phyloP scores from a whole-genome alignment of 2,888 invertebrate genomes.

The Aphelenchoides bicaudatus region DNA sequence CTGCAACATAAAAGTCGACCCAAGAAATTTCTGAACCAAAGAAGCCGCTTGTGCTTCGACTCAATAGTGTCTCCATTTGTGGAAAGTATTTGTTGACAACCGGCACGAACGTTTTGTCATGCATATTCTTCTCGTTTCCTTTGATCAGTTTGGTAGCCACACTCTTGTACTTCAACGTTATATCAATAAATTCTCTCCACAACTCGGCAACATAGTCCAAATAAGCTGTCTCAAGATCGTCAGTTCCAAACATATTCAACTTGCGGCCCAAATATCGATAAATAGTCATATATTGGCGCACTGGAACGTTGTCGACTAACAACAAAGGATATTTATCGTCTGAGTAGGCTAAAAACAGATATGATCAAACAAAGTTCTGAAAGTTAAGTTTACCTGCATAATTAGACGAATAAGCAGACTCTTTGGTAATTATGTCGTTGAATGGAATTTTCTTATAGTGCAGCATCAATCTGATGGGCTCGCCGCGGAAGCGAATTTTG shows the following conservation, averaged over 20 bases:
- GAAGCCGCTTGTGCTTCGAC: background rate
- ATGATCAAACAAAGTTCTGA: background rate
- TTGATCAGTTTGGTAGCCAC: background rate
- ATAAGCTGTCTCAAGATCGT: background rate
- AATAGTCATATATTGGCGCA: conserved; percentile 6
- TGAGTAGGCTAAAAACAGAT: conserved; percentile 2
- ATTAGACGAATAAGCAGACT: background rate
- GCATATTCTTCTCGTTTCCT: background rate
- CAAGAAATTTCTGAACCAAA: conserved; percentile 1
- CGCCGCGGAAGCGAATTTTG: conserved; percentile 7
- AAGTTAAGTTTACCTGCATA: background rate
- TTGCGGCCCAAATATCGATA: background rate
- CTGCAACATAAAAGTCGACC: conserved; percentile 10
- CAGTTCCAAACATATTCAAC: too few species aligned
- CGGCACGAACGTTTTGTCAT: background rate
- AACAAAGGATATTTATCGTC: conserved; percentile 2
- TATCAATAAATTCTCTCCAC: conserved; percentile 4
- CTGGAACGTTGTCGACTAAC: background rate
- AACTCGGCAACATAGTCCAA: conserved; percentile 11
- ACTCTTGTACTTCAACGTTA: background rate
- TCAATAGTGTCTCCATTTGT: conserved; percentile 1
- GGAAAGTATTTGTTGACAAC: conserved; percentile 3
- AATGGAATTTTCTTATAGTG: conserved; percentile 1
- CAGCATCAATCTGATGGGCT: conserved; percentile 5
- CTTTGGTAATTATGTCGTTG: conserved; percentile 8